Conservation (phyloP, 1,140 invertebrate species). For the Apis florea region DNA sequence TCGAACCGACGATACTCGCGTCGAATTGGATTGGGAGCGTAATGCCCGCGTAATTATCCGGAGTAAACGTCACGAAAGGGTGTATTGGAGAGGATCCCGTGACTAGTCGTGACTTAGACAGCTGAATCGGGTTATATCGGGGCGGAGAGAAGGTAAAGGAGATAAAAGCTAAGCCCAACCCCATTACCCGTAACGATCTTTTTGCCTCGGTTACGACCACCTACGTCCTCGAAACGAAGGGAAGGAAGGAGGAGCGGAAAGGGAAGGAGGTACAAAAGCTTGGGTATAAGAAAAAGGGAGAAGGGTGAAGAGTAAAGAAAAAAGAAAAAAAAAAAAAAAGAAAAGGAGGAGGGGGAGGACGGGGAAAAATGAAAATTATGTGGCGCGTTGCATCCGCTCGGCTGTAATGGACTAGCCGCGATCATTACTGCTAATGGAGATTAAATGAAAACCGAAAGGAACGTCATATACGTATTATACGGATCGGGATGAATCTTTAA, state of each 20-base stretch:
- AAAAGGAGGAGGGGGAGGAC: background rate
- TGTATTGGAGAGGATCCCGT: constrained; percentile 37
- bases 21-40: background rate
- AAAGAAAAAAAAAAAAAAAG: no score
- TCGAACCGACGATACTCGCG: background rate
- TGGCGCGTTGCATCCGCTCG: background rate
- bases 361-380: constrained; percentile 34
- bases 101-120: constrained; percentile 48
- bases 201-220: constrained; percentile 53
- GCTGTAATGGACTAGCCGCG: background rate
- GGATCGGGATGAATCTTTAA: background rate
- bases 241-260: constrained; percentile 26
- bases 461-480: background rate
- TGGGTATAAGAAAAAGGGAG: background rate
- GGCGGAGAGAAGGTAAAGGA: constrained; percentile 19
- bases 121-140: constrained; percentile 44
- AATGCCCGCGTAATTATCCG: constrained; percentile 55
- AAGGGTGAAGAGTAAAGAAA: background rate
- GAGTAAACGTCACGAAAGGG: constrained; percentile 29
- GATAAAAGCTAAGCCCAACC: constrained; percentile 45
- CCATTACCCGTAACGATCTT: constrained; percentile 62
- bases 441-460: constrained; percentile 9
- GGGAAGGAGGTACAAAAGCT: constrained; percentile 19
- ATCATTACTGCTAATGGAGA: constrained; percentile 16
- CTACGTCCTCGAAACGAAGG: constrained; percentile 33